Evolutionary conservation across 1,140 invertebrate species (phyloP).

Genomic region (Zaprionus gabonicus): DNA sequence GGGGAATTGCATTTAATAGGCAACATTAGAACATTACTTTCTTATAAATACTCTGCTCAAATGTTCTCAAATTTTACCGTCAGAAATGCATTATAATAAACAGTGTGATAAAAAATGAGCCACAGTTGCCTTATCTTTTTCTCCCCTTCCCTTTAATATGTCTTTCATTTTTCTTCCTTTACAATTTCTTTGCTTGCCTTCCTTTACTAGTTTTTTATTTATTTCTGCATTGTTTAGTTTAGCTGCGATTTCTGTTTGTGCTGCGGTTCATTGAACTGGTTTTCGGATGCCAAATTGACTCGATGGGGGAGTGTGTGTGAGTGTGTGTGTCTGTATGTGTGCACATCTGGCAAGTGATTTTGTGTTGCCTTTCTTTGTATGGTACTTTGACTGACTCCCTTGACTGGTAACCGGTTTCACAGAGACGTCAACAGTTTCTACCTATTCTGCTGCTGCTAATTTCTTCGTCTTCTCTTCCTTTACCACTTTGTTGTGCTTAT

Average conservation of each 20-base stretch:
- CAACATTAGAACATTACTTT: slow-evolving; percentile 34
- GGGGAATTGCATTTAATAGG: slow-evolving; percentile 58
- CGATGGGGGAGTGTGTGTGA: slow-evolving; percentile 14
- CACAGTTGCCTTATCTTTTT: slow-evolving; percentile 16
- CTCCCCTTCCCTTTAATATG: background rate
- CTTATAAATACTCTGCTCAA: slow-evolving; percentile 49
- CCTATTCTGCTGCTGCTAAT: slow-evolving; percentile 33
- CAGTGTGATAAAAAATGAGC: slow-evolving; percentile 55
- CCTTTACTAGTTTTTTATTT: slow-evolving; percentile 4
- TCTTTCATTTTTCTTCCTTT: background rate
- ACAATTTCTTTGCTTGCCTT: too few species aligned
- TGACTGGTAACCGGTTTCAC: slow-evolving; percentile 56
- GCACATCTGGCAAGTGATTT: slow-evolving; percentile 7
- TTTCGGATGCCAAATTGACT: slow-evolving; percentile 33
- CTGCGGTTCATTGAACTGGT: slow-evolving; percentile 71
- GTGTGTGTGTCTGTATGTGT: slow-evolving; percentile 17
- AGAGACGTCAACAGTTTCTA: slow-evolving; percentile 40
- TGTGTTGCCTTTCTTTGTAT: slow-evolving; percentile 55
- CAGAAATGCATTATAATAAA: slow-evolving; percentile 46
- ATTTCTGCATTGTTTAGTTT: slow-evolving; percentile 15
- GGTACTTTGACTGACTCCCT: slow-evolving; percentile 43
- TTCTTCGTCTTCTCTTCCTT: slow-evolving; percentile 22
- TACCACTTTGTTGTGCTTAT: slow-evolving; percentile 13
- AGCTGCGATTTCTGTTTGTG: slow-evolving; percentile 25
- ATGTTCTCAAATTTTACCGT: slow-evolving; percentile 45